Conservation (phyloP, 92 coral and sea anemone genomes). For the Zoanthus gigantus region DNA sequence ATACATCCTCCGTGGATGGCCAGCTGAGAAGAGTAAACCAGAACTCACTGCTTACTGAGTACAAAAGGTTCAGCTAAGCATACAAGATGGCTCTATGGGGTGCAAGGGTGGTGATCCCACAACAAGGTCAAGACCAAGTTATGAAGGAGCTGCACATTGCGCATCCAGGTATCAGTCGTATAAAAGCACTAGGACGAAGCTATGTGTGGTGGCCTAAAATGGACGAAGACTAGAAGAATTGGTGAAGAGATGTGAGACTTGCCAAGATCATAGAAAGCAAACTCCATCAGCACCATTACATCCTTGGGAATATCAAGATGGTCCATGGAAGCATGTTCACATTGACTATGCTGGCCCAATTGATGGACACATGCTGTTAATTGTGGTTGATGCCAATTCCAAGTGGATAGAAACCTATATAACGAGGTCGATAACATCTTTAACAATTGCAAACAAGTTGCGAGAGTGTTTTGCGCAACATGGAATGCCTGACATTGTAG, state of each 20-base stretch:
- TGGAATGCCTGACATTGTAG: slow-evolving; percentile 43
- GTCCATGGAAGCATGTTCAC: slow-evolving; percentile 13
- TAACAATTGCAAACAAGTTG: slow-evolving; percentile 39
- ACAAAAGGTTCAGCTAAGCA: not conserved
- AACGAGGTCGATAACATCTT: slow-evolving; percentile 32
- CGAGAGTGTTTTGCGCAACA: slow-evolving; percentile 41
- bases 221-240: slow-evolving; percentile 16
- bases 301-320: slow-evolving; percentile 43
- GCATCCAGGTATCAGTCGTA: slow-evolving; percentile 50
- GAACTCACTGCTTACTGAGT: not conserved
- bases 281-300: slow-evolving; percentile 41
- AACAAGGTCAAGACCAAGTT: slow-evolving; percentile 41
- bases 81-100: slow-evolving; percentile 9
- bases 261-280: slow-evolving; percentile 45
- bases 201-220: slow-evolving; percentile 45
- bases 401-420: slow-evolving; percentile 34
- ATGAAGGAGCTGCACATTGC: slow-evolving; percentile 31
- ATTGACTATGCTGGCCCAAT: slow-evolving; percentile 45
- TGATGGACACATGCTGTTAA: slow-evolving; percentile 31
- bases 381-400: slow-evolving; percentile 33
- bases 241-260: slow-evolving; percentile 31
- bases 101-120: slow-evolving; percentile 17
- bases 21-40: slow-evolving; percentile 16
- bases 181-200: slow-evolving; percentile 42
- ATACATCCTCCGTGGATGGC: slow-evolving; percentile 22